These are phyloP conservation scores for Eristalis pertinax DNA, from an alignment of 2,888 invertebrate genomes.

Conservation along the genomic window DNA sequence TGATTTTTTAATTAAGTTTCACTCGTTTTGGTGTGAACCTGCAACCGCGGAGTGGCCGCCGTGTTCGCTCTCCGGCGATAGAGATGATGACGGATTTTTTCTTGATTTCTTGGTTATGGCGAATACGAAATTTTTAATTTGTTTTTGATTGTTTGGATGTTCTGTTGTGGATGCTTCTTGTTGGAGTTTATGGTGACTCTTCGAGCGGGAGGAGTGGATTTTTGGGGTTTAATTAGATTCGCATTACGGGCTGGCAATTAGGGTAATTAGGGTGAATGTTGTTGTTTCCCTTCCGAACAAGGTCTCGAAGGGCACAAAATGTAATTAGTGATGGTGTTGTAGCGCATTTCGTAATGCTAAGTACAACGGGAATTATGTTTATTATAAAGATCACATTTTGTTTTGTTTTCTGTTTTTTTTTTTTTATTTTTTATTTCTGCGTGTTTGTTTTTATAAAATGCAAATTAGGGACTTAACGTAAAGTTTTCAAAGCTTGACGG, in stretches of 20 bases:
- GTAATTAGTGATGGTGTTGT: conserved; percentile 45
- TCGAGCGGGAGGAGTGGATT: neutral
- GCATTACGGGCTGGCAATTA: conserved; percentile 47
- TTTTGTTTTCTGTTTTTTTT: neutral
- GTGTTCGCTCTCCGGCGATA: neutral
- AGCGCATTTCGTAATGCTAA: neutral
- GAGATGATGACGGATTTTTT: conserved; percentile 13
- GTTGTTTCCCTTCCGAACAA: conserved; percentile 7
- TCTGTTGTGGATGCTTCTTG: neutral
- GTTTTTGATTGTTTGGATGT: conserved; percentile 48
- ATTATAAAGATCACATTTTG: neutral
- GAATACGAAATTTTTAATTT: conserved; percentile 46
- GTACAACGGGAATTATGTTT: conserved; percentile 6
- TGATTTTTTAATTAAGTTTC: conserved; percentile 65
- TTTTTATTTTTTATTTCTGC: no score
- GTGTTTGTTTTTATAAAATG: neutral
- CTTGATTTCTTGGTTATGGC: conserved; percentile 1
- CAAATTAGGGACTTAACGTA: neutral
- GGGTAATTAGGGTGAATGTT: conserved; percentile 38
- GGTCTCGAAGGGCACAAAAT: conserved; percentile 8
- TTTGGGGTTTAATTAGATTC: conserved; percentile 52
- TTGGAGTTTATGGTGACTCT: neutral
- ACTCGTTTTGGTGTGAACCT: conserved; percentile 34
- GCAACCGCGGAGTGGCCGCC: neutral
- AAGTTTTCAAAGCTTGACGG: neutral